These are phyloP conservation scores for Drosophila phalerata DNA, from an alignment of 2,888 invertebrate species.

Conservation along the genomic window DNA sequence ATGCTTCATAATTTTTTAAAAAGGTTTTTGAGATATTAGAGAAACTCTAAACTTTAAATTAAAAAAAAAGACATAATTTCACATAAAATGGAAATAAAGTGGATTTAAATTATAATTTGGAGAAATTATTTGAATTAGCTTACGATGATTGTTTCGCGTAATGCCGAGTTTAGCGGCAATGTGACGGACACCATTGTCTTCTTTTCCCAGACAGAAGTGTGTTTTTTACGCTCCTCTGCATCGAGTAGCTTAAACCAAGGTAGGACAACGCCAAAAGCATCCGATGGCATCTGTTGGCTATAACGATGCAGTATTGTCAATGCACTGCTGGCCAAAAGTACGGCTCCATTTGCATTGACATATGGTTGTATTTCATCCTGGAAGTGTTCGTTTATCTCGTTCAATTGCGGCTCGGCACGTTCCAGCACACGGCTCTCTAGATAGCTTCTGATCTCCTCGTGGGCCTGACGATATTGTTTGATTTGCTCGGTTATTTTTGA, in stretches of 20 bases:
- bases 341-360: conserved; percentile 71
- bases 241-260: conserved; percentile 85
- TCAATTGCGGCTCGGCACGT: conserved; percentile 86
- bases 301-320: conserved; percentile 90
- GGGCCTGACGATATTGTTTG: conserved; percentile 86
- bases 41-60: too few relatives aligned
- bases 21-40: background rate
- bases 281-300: conserved; percentile 91
- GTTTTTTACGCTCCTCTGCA: background rate
- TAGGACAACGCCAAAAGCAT: conserved; percentile 89
- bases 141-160: conserved; percentile 90
- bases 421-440: conserved; percentile 87
- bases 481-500: conserved; percentile 84
- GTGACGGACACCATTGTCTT: conserved; percentile 86
- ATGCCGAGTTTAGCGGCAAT: conserved; percentile 92
- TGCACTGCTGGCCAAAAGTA: conserved; percentile 67
- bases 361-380: conserved; percentile 82
- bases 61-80: too few relatives aligned
- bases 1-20: background rate
- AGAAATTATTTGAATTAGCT: conserved; percentile 41
- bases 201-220: fast-evolving
- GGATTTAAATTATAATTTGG: too few relatives aligned
- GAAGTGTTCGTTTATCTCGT: conserved; percentile 87
- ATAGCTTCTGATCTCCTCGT: conserved; percentile 87
- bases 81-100: too few relatives aligned